These are phyloP conservation scores for Pelusios castaneus DNA, from an alignment of 2,113 vertebrate species.

Conservation along the genomic window DNA sequence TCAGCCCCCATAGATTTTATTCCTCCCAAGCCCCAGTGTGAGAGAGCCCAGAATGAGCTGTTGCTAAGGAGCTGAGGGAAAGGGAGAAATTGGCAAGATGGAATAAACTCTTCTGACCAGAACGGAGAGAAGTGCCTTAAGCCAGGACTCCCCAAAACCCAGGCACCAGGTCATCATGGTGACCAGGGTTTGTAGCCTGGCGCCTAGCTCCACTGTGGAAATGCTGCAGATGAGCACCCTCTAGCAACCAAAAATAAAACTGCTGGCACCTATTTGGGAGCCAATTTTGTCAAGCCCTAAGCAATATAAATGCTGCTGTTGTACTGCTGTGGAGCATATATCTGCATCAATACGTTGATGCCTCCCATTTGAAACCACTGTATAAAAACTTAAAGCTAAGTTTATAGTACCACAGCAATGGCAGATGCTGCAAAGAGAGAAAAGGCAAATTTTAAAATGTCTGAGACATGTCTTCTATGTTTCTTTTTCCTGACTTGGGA, in stretches of 20 bases:
- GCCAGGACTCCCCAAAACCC: no score
- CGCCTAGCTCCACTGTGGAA: no score
- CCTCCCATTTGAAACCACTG: neutral
- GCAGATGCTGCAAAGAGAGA: neutral
- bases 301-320: neutral
- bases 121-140: neutral
- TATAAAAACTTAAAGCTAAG: neutral
- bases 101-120: neutral
- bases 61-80: neutral
- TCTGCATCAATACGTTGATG: neutral
- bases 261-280: no score
- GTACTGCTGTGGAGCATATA: neutral
- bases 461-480: neutral
- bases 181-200: no score
- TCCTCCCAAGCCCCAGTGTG: neutral
- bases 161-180: no score
- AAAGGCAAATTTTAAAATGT: neutral
- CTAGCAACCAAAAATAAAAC: no score
- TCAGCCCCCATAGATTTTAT: neutral
- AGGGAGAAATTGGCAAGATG: neutral
- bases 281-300: no score
- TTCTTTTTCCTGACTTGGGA: neutral
- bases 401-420: neutral
- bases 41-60: neutral
- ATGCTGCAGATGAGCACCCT: no score